phyloP scores from a whole-genome alignment of 2,113 vertebrate species.

The Campylomormyrus tamandua region DNA sequence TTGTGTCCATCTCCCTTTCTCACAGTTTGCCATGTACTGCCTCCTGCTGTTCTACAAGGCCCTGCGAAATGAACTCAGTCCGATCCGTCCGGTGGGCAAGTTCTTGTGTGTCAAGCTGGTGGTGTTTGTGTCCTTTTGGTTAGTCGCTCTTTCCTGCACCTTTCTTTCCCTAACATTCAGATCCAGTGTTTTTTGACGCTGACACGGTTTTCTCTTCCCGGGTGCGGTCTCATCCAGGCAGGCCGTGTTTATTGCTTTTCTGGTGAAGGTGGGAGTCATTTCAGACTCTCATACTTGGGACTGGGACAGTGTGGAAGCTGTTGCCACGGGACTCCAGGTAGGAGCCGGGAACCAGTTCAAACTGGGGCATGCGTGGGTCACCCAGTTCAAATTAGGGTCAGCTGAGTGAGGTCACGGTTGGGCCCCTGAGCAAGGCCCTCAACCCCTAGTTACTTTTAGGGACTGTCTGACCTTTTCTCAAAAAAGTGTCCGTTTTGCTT shows the following conservation, averaged over 20 bases:
- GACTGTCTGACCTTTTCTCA: neutral
- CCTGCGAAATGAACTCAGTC: slow-evolving; percentile 82
- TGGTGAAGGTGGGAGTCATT: slow-evolving; percentile 92
- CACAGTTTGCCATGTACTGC: slow-evolving; percentile 97
- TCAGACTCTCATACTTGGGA: slow-evolving; percentile 86
- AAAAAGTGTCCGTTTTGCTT: neutral
- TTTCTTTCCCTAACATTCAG: neutral
- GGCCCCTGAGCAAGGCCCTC: neutral
- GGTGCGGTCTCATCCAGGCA: slow-evolving; percentile 65
- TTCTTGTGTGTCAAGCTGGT: slow-evolving; percentile 98
- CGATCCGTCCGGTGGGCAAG: slow-evolving; percentile 92
- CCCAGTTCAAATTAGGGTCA: neutral
- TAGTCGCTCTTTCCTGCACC: slow-evolving; percentile 3
- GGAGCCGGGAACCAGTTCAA: neutral
- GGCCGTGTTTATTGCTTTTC: slow-evolving; percentile 84
- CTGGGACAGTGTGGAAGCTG: slow-evolving; percentile 88
- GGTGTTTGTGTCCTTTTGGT: slow-evolving; percentile 98
- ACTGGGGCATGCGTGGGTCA: neutral
- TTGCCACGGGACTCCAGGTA: slow-evolving; percentile 93
- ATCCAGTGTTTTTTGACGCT: neutral
- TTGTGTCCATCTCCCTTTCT: slow-evolving; percentile 5
- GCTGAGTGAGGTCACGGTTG: neutral
- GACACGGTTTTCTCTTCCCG: neutral
- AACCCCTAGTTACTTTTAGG: neutral
- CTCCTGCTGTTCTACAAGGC: slow-evolving; percentile 93